Percentiles rank a stretch among this genome's conserved stretches.
Evolutionary conservation across 2,888 invertebrate species (phyloP).

Genomic region (Drosophila kokeensis): DNA sequence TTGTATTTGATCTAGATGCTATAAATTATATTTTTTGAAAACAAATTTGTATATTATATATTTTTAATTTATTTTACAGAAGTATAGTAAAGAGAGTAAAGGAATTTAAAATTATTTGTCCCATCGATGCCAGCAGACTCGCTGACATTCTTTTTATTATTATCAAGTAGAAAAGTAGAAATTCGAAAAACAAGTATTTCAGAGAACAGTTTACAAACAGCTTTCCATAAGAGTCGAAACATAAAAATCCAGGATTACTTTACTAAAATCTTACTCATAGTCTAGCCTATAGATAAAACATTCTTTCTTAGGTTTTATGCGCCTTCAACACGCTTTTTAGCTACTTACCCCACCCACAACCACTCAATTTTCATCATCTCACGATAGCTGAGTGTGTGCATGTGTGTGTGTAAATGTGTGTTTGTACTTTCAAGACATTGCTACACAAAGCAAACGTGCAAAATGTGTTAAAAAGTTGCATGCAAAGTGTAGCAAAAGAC

Average conservation of each 20-base stretch:
- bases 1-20: background rate
- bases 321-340: constrained; percentile 7
- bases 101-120: background rate
- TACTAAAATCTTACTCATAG: background rate
- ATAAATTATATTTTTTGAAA: background rate
- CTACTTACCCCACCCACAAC: background rate
- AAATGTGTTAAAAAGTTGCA: constrained; percentile 72
- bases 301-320: constrained; percentile 8
- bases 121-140: background rate
- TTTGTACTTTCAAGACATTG: constrained; percentile 50
- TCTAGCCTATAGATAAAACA: background rate
- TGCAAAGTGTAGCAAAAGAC: constrained; percentile 32
- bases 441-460: constrained; percentile 67
- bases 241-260: background rate
- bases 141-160: background rate
- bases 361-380: background rate
- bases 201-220: background rate
- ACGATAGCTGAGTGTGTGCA: background rate
- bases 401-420: constrained; percentile 18
- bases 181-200: background rate
- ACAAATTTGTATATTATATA: background rate
- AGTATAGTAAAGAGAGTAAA: background rate
- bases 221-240: background rate
- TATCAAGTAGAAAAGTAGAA: background rate
- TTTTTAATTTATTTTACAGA: background rate